Evolutionary conservation across 2,797 vertebrate genomes (phyloP), one percentile per base, ranked within the genome.

Genomic region (Lates japonicus): DNA sequence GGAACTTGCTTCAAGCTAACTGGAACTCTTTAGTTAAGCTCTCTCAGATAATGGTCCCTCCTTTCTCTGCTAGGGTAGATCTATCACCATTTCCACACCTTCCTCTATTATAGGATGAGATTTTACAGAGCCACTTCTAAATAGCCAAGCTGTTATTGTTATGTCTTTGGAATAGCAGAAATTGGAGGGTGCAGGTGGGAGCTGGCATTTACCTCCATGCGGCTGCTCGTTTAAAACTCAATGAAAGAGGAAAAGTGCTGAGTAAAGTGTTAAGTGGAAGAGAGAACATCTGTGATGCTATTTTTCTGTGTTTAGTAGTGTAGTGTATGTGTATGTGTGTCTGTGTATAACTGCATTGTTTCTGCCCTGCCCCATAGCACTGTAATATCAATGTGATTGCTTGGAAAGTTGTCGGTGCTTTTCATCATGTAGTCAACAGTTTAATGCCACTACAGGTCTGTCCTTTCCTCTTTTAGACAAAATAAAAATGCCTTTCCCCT

Each of bases 221-320:
- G 46, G 66, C 68, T 41, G 79, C 79, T 91, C 62, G 19, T 89
- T 92, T 84, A 89, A 90, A 90, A 89, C 60, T 68, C 78, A 81
- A 44, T 86, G 81, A 82, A 85, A 87, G 66, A 52, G 31, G 52
- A 66, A 86, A 91, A 88, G 79, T 83, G 89, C 89, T 90, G 90
- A 90, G 79, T 69, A 55, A 75, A 85, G 84, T 69, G 79, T 63
- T 87, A 68, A 70, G 76, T 72, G 82, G 72, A 63, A 63, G 69
- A 67, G 63, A 22, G 62, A 84, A 83, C 85, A 92, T 89, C 88
- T 90, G 90, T 61, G 84, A 71, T 72, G 72, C 63, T 62, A 75
- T 87, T 86, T 75, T 74, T 76, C 68, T 81, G 51, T 0, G 3
- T 82, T 81, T 73, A 77, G 75, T 51, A 2, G 48, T 3, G 6